Evolutionary conservation across 1,140 invertebrate genomes (phyloP), one percentile per base, ranked within the genome.

Genomic region (Ips nitidus): DNA sequence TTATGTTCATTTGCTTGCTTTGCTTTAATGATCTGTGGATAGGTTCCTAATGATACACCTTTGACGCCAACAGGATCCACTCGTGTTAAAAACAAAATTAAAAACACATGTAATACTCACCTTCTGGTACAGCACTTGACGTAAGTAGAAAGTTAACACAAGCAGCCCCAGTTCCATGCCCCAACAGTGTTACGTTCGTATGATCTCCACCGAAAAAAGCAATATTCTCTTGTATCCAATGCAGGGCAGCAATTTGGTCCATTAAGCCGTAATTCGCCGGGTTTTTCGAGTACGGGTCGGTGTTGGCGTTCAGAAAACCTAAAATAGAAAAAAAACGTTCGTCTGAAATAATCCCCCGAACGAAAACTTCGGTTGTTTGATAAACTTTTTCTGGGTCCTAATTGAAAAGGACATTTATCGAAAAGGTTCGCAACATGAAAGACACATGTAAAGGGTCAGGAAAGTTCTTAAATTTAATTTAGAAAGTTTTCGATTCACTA

Each of bases 171-270:
- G 94, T 94, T 1, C 95, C 96, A 75, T 98, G 95, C 1, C 97
- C 97, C 77, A 98, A 88, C 0, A 98, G 81, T 1, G 97, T 98
- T n/a, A 98, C 94, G 77, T 94, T 95, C 8, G 88, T 88, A 0
- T 93, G 87, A 83, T 98, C 95, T 1, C 95, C 96, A 22, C 94
- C 94, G 77, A 98, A 98, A 66, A 89, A 88, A 1, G 86, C 91
- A 42, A 98, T 94, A 79, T 98, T 98, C 80, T 97, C 93, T 78
- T 97, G 92, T 50, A 98, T 89, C 94, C 94, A 96, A 76, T 96
- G 94, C 42, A 96, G 82, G 0, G 94, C 94, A 1, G 94, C 94
- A 74, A 97, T 94, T 81, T 97, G 94, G 81, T 98, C 96, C 91
- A 98, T 93, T 22, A 98, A 85, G 1, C 95, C 96, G 79, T 97